These are phyloP conservation scores for Metaphire vulgaris DNA, from an alignment of 1,140 invertebrate genomes.

Conservation along the genomic window DNA sequence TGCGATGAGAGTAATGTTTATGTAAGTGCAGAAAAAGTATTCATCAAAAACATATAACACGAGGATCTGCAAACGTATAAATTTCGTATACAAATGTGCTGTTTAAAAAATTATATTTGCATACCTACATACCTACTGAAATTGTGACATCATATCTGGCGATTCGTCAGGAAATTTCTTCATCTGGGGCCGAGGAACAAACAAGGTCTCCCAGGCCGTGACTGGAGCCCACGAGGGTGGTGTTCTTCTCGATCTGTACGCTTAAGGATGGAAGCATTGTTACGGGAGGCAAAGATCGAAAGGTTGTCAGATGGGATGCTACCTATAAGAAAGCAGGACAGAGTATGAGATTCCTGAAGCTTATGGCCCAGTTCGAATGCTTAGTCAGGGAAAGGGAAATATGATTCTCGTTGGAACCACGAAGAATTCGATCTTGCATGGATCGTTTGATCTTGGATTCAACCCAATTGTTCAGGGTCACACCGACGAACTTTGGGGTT, in stretches of 20 bases:
- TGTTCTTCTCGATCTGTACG: constrained; percentile 76
- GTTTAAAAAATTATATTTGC: too few species aligned
- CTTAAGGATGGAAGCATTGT: constrained; percentile 76
- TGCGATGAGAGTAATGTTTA: too few species aligned
- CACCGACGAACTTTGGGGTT: constrained; percentile 80
- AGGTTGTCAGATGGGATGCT: constrained; percentile 64
- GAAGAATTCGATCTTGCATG: constrained; percentile 77
- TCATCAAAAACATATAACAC: too few species aligned
- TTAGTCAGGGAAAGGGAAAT: constrained; percentile 73
- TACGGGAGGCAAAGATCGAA: constrained; percentile 78
- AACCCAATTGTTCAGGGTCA: constrained; percentile 70
- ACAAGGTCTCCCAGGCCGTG: constrained; percentile 51
- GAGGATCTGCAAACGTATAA: too few species aligned
- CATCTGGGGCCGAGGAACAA: constrained; percentile 61
- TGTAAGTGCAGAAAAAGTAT: too few species aligned
- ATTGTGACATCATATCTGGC: constrained; percentile 83
- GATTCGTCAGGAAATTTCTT: constrained; percentile 86
- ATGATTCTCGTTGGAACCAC: constrained; percentile 82
- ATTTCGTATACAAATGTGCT: too few species aligned
- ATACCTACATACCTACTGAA: too few species aligned
- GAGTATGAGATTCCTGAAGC: constrained; percentile 74
- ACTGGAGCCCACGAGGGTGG: constrained; percentile 75
- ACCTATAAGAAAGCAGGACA: constrained; percentile 40
- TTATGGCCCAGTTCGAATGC: constrained; percentile 74
- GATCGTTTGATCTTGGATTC: constrained; percentile 73